Evolutionary conservation across 37 sponge, comb jelly and placozoan genomes (phyloP), one percentile per base, ranked within the genome.

Genomic region (Aphrocallistes beatrix): DNA sequence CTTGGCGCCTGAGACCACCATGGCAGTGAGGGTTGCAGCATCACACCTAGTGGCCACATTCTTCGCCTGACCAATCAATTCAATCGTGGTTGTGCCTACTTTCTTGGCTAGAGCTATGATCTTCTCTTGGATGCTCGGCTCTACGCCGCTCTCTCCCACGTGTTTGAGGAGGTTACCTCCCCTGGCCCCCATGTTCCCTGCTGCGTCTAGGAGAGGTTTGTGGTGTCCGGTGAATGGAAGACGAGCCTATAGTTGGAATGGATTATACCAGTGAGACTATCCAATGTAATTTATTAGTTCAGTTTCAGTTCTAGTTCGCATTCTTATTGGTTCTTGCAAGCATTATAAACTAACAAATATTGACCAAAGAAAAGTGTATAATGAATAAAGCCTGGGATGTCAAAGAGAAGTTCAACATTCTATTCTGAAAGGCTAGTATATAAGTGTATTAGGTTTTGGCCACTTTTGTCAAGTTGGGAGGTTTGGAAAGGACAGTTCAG

Each of bases 51-150:
- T 85, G 0, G 94, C 94, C n/a, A 94, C 92, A 50, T 85, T 90
- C 81, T 90, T 92, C 36, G 95, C 92, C 60, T 92, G 91, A 81
- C 88, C 91, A 21, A 99, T 96, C 19, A 99, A 92, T 13, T 90
- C 92, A 75, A 91, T 88, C 23, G 99, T 95, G 23, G 94, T 92
- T 28, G 83, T 81, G 36, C 96, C 96, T 0, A 99, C 95, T 36
- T 90, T 88, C 89, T 99, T 95, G 34, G 99, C 99, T 88, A 91
- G 91, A 38, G 89, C 85, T 42, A 95, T 87, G 9, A 95, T 87
- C 16, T 51, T 1, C 23, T 82, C 87, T 39, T 94, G 95, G 32
- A 88, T 90, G 86, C 86, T 87, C 19, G 81, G 85, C 51, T 91
- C 92, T 51, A 95, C 93, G 45, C 90, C 91, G n/a, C 86, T 75